Evolutionary conservation across 2,797 vertebrate genomes (phyloP).

Genomic region (Onychomys arenicola): DNA sequence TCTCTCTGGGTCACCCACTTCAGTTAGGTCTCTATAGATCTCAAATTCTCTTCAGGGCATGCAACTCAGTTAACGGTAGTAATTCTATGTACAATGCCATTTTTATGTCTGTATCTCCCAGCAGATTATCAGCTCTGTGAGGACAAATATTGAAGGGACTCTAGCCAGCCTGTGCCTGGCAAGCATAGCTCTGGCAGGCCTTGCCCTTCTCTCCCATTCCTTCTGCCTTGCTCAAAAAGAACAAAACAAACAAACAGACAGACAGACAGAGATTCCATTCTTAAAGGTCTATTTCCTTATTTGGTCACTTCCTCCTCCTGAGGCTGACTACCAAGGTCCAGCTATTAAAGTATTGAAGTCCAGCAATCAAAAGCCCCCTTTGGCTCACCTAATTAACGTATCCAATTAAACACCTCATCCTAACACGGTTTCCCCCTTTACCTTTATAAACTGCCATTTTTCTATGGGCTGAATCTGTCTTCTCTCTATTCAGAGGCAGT

Average conservation of each 20-base stretch:
- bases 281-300: not conserved
- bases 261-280: not conserved
- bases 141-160: not conserved
- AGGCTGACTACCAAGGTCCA: not conserved
- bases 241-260: not conserved
- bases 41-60: not conserved
- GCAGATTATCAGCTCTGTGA: not conserved
- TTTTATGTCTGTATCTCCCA: not conserved
- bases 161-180: not conserved
- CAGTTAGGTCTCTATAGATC: not conserved
- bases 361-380: not conserved
- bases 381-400: not conserved
- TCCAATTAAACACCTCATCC: not conserved
- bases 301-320: not conserved
- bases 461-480: not conserved
- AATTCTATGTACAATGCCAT: conserved; percentile 1
- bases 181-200: not conserved
- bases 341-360: not conserved
- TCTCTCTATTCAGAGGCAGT: not conserved
- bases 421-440: not conserved
- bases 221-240: not conserved
- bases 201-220: not conserved
- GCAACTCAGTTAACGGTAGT: not conserved
- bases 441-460: not conserved
- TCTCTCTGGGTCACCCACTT: not conserved